Base-by-base conservation (phyloP, 2,888 invertebrate genomes). In the Athalia circularis region DNA sequence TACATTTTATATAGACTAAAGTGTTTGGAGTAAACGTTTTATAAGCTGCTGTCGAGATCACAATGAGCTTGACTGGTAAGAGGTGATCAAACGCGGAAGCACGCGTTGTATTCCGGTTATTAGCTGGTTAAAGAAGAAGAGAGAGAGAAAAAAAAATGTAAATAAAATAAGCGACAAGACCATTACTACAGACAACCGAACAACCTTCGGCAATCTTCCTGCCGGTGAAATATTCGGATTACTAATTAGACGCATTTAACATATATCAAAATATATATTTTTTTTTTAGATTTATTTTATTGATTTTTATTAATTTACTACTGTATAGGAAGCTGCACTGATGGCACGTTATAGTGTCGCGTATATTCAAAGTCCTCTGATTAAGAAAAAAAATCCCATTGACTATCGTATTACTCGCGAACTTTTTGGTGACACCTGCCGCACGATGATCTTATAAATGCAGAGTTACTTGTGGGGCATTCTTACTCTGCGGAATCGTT, bases 31-130 rank as follows among this genome's bases (percentile, higher is more conserved):
- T 47, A 59, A 29, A 29, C 29, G 29, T 29, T 29, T 29, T 29
- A 29, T 29, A 29, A 29, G 29, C 29, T 29, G 54, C 43, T 13
- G 8, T 9, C 68, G 52, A 9, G 54, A 68, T 70, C 59, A 72
- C 72, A 72, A 72, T 72, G 15, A 68, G 52, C 54, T 48, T 47
- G 61, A 61, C 61, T n/a, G 52, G 65, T 47, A 67, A 67, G 59
- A 72, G 59, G 72, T 13, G 75, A 50, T 61, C 75, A 83, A 87
- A 87, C 82, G 85, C 87, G 87, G 87, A 87, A 87, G 85, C 80
- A 54, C 74, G 79, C 79, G 59, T 64, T 77, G 70, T 76, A 83
- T 87, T 87, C 87, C 85, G 87, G 86, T 87, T 87, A 84, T 87
- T 84, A 82, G 82, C 81, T 77, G 83, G 80, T 78, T 80, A 72